A percentile compares a stretch with the other conserved stretches of the same genome.
Evolutionary conservation across 2,888 invertebrate species (phyloP).

Genomic region (Dyspetes luteomarginatus): DNA sequence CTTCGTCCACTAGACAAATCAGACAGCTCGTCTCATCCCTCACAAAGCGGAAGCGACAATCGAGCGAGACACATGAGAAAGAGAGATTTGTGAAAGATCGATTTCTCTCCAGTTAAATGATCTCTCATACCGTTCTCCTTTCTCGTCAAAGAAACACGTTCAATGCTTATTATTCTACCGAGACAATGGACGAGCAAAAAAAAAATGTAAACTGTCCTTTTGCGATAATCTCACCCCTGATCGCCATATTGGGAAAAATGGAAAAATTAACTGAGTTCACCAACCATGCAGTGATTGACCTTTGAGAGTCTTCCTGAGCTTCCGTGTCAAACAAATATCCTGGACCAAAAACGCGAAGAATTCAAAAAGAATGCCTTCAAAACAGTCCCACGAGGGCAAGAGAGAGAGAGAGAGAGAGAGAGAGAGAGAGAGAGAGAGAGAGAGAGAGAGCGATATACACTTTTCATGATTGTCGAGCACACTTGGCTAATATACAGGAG

Average conservation of each 20-base stretch:
- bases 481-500: constrained; percentile 39
- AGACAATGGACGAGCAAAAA: constrained; percentile 46
- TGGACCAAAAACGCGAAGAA: constrained; percentile 11
- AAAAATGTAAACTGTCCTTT: constrained; percentile 11
- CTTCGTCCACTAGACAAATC: not conserved
- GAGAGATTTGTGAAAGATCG: constrained; percentile 38
- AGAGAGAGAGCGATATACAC: constrained; percentile 42
- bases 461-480: constrained; percentile 2
- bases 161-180: constrained; percentile 21
- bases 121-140: constrained; percentile 46
- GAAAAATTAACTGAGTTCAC: not conserved
- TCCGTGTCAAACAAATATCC: not conserved
- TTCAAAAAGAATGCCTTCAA: constrained; percentile 7
- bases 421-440: constrained; percentile 22
- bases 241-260: constrained; percentile 1
- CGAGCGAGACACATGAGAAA: constrained; percentile 16
- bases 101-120: constrained; percentile 39
- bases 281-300: constrained; percentile 4
- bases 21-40: constrained; percentile 8
- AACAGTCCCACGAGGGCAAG: not conserved
- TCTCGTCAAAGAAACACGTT: constrained; percentile 61
- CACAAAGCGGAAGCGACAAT: constrained; percentile 1
- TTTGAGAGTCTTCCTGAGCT: not conserved
- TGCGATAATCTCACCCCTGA: constrained; percentile 2
- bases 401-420: constrained; percentile 16